phyloP scores from a whole-genome alignment of 2,113 vertebrate species.

The Pomatostomus ruficeps region DNA sequence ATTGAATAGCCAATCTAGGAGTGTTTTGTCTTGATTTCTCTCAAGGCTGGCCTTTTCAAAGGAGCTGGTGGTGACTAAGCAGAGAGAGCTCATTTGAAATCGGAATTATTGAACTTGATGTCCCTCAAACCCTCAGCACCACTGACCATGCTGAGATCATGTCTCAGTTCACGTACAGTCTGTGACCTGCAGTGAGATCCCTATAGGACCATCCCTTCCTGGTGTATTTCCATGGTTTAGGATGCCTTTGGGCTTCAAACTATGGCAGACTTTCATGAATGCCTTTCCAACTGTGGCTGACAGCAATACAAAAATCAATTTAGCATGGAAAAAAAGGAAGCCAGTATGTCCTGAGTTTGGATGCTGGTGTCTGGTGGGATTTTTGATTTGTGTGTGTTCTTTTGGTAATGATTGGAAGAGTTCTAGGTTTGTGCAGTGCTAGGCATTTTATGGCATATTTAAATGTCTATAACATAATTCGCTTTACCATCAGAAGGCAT shows the following conservation, averaged over 20 bases:
- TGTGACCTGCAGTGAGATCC: not conserved
- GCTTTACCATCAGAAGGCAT: constrained; percentile 34
- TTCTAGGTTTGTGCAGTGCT: not conserved
- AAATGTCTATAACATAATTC: constrained; percentile 11
- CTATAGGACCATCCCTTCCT: fast-evolving
- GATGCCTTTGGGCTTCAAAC: not conserved
- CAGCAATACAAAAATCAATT: not conserved
- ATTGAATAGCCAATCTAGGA: not conserved
- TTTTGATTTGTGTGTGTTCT: not conserved
- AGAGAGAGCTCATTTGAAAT: not conserved
- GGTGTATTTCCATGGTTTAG: not conserved
- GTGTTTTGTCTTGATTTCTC: not conserved
- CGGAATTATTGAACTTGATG: not conserved
- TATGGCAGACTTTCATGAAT: not conserved
- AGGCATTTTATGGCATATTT: constrained; percentile 16
- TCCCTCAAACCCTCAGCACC: not conserved
- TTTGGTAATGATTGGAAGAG: not conserved
- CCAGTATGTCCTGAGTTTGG: not conserved
- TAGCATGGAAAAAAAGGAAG: not conserved
- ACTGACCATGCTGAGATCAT: not conserved
- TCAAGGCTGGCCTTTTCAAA: not conserved
- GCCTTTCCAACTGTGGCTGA: not conserved
- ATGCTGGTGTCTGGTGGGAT: not conserved
- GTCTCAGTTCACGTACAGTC: not conserved
- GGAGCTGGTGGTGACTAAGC: not conserved